Base-by-base conservation (phyloP, 2,888 invertebrate genomes). In the Napeogenes inachia region DNA sequence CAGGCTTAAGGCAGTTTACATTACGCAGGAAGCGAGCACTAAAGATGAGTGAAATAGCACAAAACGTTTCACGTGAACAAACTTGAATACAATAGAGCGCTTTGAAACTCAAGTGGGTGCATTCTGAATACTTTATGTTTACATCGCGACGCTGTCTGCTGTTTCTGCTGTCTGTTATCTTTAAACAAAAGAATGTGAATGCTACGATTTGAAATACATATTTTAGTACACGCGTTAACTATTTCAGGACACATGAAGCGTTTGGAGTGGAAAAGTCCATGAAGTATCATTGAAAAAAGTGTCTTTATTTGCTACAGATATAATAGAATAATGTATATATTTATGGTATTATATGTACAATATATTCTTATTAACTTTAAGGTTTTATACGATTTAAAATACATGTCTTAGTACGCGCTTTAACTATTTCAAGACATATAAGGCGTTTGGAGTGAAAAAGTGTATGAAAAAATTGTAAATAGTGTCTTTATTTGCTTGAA, bases 81-180 rank as follows among this genome's bases (percentile, higher is more conserved):
- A 64, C 64, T 59, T 58, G 60, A 45, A 46, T 53, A 68, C 68
- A 68, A 68, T 66, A 57, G 66, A 56, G 30, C 64, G 58, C 64
- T 66, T 68, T 66, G 61, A 66, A 56, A 62, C 59, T 54, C 62
- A 66, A 68, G 68, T 68, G 68, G 57, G 64, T 66, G 62, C 68
- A 68, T 66, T 68, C 62, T 66, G 64, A 64, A 66, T 68, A 62
- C 64, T 66, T 66, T 66, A 64, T 64, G 54, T 35, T 61, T 61
- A 56, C 56, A 58, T 60, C 64, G 62, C 60, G 47, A 54, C 62
- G 45, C 50, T 47, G 60, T 60, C 35, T 35, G 4, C 35, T 35
- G 4, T 6, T 4, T 35, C 35, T 35, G 35, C 60, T 59, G 59
- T 54, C 54, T 57, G 56, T 56, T 59, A 62, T 66, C 46, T 63